Base-by-base conservation (phyloP, 2,113 vertebrate genomes). In the Ammodytes dubius region DNA sequence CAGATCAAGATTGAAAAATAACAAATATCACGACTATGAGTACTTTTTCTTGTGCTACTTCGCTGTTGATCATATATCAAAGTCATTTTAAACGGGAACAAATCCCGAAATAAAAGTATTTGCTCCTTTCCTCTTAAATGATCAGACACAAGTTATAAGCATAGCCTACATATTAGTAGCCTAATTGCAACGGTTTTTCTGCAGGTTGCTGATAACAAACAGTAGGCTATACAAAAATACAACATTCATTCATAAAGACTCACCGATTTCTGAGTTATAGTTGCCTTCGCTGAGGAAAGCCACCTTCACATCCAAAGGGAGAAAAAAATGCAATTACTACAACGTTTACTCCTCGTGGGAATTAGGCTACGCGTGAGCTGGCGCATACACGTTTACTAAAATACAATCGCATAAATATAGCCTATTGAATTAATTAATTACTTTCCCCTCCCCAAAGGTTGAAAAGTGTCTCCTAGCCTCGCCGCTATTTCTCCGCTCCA, bases 161-260 rank as follows among this genome's bases (percentile, higher is more conserved):
- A 7, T 40, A 3, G 7, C n/a, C 3, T 40, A 56, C n/a, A 19
- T 37, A 13, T 2, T n/a, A 35, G 13, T n/a, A n/a, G n/a, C n/a
- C n/a, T n/a, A 12, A 53, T 37, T 12, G 12, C 19, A 0, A 10
- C 7, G 27, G 2, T 19, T 15, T 63, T 15, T 5, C 3, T 49
- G 9, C 52, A 65, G 14, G 6, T 12, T 56, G 40, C 14, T 46
- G 10, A 19, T 17, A 56, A 40, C 7, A 19, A 53, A 14, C 6
- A n/a, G 13, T 4, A 27, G 27, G 1, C 27, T 27, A 27, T 27
- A 27, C 27, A 27, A 27, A 27, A 27, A 27, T 27, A 27, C 27
- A 27, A 27, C 27, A 27, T 27, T 27, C 27, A 39, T 53, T n/a
- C 3, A 45, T 7, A 15, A n/a, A 27, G 54, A 77, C 78, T 85